Evolutionary conservation across 2,113 vertebrate genomes (phyloP).

Genomic region (Podarcis raffonei): DNA sequence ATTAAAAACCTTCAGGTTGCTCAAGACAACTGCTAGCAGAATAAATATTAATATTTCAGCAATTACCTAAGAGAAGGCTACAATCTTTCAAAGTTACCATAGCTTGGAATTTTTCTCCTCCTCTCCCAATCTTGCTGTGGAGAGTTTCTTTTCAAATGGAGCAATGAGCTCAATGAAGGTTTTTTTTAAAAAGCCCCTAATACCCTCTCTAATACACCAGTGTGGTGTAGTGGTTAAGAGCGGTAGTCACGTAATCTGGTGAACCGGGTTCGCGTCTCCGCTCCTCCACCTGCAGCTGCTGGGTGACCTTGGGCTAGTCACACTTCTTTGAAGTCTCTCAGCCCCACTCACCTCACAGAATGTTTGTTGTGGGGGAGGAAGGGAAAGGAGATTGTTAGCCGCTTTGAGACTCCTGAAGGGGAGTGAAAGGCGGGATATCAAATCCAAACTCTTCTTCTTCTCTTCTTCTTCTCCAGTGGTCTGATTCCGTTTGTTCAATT

Average conservation of each 20-base stretch:
- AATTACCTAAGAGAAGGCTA: constrained; percentile 24
- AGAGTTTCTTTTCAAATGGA: not conserved
- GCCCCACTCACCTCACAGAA: too few relatives aligned
- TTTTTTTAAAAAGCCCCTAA: not conserved
- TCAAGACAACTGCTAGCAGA: not conserved
- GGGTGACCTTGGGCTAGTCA: too few relatives aligned
- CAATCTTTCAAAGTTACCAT: constrained; percentile 35
- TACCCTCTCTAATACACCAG: not conserved
- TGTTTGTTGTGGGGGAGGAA: too few relatives aligned
- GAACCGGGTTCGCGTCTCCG: too few relatives aligned
- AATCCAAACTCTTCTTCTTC: too few relatives aligned
- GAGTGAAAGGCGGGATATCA: too few relatives aligned
- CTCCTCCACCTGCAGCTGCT: too few relatives aligned
- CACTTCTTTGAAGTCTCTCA: too few relatives aligned
- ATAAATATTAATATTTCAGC: not conserved
- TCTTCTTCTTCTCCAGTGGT: not conserved
- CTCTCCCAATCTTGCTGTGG: not conserved
- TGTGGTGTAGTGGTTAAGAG: too few relatives aligned
- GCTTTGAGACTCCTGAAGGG: too few relatives aligned
- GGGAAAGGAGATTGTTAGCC: too few relatives aligned
- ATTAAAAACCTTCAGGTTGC: not conserved
- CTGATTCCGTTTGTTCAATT: not conserved
- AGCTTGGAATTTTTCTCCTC: not conserved
- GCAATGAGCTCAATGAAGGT: not conserved
- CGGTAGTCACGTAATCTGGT: too few relatives aligned